Percentiles rank a stretch among this genome's conserved stretches.
phyloP scores from a whole-genome alignment of 2,888 invertebrate species.

The Oligia fasciuncula region DNA sequence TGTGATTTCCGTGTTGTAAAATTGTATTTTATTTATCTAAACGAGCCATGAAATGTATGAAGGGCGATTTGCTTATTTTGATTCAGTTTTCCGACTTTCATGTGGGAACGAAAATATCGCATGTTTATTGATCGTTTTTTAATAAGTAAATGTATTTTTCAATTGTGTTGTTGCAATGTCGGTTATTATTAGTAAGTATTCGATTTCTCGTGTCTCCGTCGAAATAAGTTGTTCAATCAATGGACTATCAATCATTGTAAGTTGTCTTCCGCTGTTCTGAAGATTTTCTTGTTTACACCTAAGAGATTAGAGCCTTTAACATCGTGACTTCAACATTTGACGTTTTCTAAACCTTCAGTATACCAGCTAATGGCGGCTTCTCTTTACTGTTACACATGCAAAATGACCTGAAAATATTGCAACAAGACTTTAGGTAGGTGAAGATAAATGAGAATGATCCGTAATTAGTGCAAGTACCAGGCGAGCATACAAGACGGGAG shows the following conservation, averaged over 20 bases:
- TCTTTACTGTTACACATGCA: background rate
- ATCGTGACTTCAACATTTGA: background rate
- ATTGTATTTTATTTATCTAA: conserved; percentile 66
- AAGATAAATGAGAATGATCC: conserved; percentile 63
- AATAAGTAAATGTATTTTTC: conserved; percentile 46
- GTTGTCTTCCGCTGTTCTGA: conserved; percentile 4
- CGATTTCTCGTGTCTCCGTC: conserved; percentile 11
- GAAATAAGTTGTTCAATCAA: conserved; percentile 32
- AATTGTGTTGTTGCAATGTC: conserved; percentile 33
- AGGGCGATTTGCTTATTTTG: conserved; percentile 64
- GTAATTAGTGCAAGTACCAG: conserved; percentile 71
- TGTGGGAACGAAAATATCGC: conserved; percentile 59
- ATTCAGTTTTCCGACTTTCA: conserved; percentile 59
- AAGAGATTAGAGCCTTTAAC: background rate
- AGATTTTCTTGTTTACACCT: background rate
- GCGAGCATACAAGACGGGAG: conserved; percentile 70
- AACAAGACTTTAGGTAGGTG: conserved; percentile 26
- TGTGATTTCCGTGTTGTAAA: conserved; percentile 62
- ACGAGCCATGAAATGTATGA: conserved; percentile 61
- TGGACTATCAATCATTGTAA: conserved; percentile 28
- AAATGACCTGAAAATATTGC: conserved; percentile 38
- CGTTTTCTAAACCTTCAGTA: background rate
- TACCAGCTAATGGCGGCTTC: background rate
- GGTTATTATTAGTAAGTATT: conserved; percentile 28
- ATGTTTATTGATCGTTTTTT: conserved; percentile 58